Evolutionary conservation across 1,140 invertebrate species (phyloP), one percentile per base, ranked within the genome.

Genomic region (Zaprionus ornatus): DNA sequence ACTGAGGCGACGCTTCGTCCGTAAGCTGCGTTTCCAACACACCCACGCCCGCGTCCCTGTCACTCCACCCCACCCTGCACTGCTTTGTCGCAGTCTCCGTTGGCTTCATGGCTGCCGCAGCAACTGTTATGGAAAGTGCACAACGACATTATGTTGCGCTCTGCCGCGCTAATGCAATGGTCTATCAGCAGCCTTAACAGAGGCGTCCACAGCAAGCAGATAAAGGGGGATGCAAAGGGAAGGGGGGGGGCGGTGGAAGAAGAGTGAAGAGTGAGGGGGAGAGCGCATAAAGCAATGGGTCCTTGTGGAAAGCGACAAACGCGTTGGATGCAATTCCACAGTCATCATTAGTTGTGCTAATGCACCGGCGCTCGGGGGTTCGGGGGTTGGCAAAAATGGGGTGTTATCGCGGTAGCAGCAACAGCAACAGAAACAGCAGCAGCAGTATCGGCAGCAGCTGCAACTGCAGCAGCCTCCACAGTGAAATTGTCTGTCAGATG

Each of bases 291-390:
- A 29, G 56, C 61, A 60, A 65, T 60, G 25, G 57, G 42, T 25
- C 48, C 17, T 21, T 52, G 66, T 50, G 59, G 40, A 72, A 70
- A 55, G 73, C 72, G 50, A 75, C 65, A 65, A 75, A 61, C 52
- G 73, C 65, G 66, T 75, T 78, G 66, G 54, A 69, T 78, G 76
- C 67, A 79, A 76, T 79, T 79, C 67, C 67, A 79, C 73, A 79
- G 77, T 79, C 77, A 79, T 79, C 77, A 79, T 79, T 79, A 76
- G 77, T 79, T 76, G 73, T 75, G 77, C 77, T 79, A 79, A 79
- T 79, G 76, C 76, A 79, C 67, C 73, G 76, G 54, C 35, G 61
- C 67, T 70, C 42, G 29, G 23, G 40, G 40, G 29, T 32, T 29
- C 37, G 17, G 35, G 10, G 35, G 35, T 37, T 19, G 52, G 21